Conservation (phyloP, 2,888 invertebrate species). For the Caenorhabditis plicata region DNA sequence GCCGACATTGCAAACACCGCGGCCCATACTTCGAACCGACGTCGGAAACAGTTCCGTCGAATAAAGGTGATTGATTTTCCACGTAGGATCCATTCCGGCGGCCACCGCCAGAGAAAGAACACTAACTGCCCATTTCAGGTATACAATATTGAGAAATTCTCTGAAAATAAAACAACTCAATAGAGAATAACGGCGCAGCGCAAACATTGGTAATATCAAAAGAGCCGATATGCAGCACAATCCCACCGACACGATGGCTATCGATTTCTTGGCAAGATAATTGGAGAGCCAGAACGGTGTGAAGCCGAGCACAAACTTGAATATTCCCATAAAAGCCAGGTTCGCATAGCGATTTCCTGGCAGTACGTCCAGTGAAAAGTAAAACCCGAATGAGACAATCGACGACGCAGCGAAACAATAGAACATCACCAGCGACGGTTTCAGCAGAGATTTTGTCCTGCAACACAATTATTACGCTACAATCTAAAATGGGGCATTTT, state of each 20-base stretch:
- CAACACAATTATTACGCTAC: background rate
- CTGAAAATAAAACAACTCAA: slow-evolving; percentile 11
- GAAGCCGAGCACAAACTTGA: slow-evolving; percentile 46
- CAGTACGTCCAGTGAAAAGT: slow-evolving; percentile 55
- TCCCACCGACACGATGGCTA: slow-evolving; percentile 50
- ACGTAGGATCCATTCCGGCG: slow-evolving; percentile 56
- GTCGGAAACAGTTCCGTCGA: slow-evolving; percentile 59
- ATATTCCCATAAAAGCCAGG: slow-evolving; percentile 46
- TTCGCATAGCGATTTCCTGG: slow-evolving; percentile 58
- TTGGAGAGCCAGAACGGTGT: slow-evolving; percentile 52
- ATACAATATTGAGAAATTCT: slow-evolving; percentile 1
- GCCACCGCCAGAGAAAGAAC: slow-evolving; percentile 45
- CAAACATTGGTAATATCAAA: slow-evolving; percentile 18
- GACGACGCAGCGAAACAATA: slow-evolving; percentile 58
- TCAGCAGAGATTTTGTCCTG: slow-evolving; percentile 14
- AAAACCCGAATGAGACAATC: slow-evolving; percentile 49
- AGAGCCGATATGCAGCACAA: slow-evolving; percentile 16
- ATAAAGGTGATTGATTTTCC: slow-evolving; percentile 63
- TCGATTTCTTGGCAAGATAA: slow-evolving; percentile 41
- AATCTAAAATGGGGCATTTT: background rate
- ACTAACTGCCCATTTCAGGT: slow-evolving; percentile 13
- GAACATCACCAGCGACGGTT: slow-evolving; percentile 48
- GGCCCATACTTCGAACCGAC: slow-evolving; percentile 53
- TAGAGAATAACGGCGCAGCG: too few species aligned
- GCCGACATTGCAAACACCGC: slow-evolving; percentile 58